phyloP scores from a whole-genome alignment of 2,888 invertebrate species.

The Drosophila quinaria region DNA sequence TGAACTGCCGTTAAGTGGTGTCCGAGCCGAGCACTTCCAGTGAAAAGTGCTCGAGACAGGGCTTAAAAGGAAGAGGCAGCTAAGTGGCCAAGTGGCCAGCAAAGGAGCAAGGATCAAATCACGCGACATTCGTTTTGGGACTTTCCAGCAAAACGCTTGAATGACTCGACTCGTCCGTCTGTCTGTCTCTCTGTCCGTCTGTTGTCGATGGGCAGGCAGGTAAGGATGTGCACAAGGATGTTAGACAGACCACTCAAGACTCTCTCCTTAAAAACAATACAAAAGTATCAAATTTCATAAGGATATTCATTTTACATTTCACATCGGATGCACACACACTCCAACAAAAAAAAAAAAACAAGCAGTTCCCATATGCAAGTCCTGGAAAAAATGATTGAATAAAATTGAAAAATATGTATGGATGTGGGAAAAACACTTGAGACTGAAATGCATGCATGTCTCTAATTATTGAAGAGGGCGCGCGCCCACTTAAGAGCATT shows the following conservation, averaged over 20 bases:
- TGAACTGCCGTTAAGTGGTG: slow-evolving; percentile 39
- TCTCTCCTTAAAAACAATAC: slow-evolving; percentile 54
- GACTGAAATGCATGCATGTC: slow-evolving; percentile 49
- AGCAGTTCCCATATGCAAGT: slow-evolving; percentile 65
- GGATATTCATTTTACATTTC: slow-evolving; percentile 48
- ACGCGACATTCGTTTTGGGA: slow-evolving; percentile 39
- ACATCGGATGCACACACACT: slow-evolving; percentile 36
- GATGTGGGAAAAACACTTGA: slow-evolving; percentile 67
- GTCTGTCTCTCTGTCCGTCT: no score
- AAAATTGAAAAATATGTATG: slow-evolving; percentile 32
- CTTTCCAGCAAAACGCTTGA: slow-evolving; percentile 7
- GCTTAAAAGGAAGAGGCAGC: slow-evolving; percentile 9
- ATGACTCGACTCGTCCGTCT: slow-evolving; percentile 6
- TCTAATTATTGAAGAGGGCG: slow-evolving; percentile 70
- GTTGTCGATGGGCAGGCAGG: slow-evolving; percentile 48
- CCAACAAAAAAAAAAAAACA: slow-evolving; percentile 6
- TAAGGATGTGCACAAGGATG: slow-evolving; percentile 34
- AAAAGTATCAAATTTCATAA: slow-evolving; percentile 74
- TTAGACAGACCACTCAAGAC: slow-evolving; percentile 17
- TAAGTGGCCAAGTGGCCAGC: slow-evolving; percentile 56
- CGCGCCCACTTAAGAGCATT: slow-evolving; percentile 66
- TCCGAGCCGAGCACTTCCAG: slow-evolving; percentile 60
- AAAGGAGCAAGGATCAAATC: slow-evolving; percentile 57
- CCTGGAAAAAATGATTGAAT: slow-evolving; percentile 43
- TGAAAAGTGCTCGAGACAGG: slow-evolving; percentile 53